Conservation (phyloP, 2,113 vertebrate species). For the Carollia perspicillata region DNA sequence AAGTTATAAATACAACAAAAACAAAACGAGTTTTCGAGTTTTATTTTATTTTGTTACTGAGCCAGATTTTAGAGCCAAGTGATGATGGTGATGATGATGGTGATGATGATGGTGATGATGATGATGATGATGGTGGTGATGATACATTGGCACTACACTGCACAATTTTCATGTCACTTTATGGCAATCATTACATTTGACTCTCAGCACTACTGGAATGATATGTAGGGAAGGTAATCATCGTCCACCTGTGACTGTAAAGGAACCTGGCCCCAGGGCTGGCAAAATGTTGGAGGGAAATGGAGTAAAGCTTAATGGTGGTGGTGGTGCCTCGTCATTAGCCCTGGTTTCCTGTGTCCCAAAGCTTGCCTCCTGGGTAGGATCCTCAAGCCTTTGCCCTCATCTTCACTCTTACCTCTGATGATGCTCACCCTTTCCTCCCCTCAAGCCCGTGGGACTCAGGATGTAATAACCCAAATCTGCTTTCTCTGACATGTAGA, state of each 20-base stretch:
- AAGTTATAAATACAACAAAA: neutral
- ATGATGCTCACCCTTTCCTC: neutral
- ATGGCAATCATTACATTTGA: neutral
- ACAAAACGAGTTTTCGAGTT: neutral
- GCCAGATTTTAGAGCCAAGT: neutral
- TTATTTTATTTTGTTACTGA: constrained; percentile 2
- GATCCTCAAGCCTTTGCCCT: neutral
- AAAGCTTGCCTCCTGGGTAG: neutral
- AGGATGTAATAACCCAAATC: neutral
- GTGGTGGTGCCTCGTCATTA: neutral
- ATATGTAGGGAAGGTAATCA: neutral
- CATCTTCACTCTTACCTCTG: neutral
- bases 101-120: neutral
- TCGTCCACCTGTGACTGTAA: neutral
- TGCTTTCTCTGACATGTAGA: neutral
- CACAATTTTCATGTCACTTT: neutral
- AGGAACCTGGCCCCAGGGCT: neutral
- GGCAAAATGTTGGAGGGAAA: neutral
- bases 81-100: neutral
- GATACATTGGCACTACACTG: neutral
- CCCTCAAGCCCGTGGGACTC: neutral
- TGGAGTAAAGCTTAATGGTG: neutral
- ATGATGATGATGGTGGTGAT: too few relatives aligned
- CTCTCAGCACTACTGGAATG: neutral
- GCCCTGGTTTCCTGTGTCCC: neutral